Evolutionary conservation across 2,888 invertebrate genomes (phyloP).

Genomic region (Chrysodeixis includens): DNA sequence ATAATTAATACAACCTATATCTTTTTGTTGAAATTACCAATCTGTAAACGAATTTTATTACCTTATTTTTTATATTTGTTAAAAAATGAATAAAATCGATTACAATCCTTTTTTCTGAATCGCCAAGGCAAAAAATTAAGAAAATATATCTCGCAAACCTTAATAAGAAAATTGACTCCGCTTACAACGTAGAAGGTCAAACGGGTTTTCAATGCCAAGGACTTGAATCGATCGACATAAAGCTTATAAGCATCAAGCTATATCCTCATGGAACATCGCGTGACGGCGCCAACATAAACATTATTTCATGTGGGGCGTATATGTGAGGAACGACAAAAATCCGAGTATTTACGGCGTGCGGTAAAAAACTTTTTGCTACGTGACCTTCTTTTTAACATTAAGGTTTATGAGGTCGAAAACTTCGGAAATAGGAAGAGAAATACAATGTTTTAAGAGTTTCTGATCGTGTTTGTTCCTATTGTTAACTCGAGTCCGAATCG

Average conservation of each 20-base stretch:
- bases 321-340: neutral
- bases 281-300: constrained; percentile 29
- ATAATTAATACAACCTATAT: neutral
- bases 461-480: constrained; percentile 12
- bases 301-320: constrained; percentile 18
- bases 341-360: neutral
- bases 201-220: constrained; percentile 52
- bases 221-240: constrained; percentile 44
- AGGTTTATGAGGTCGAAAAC: constrained; percentile 28
- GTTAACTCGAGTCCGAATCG: neutral
- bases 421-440: constrained; percentile 19
- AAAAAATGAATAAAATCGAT: too few relatives aligned
- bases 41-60: neutral
- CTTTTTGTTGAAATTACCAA: neutral
- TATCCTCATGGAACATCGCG: constrained; percentile 39
- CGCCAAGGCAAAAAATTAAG: neutral
- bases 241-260: constrained; percentile 26
- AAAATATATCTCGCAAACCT: constrained; percentile 17
- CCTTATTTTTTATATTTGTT: neutral
- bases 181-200: constrained; percentile 44
- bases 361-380: neutral
- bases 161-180: constrained; percentile 18
- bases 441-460: neutral
- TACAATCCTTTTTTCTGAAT: too few relatives aligned
- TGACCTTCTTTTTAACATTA: constrained; percentile 33